phyloP scores from a whole-genome alignment of 2,888 invertebrate genomes.

The Frankliniella fusca region DNA sequence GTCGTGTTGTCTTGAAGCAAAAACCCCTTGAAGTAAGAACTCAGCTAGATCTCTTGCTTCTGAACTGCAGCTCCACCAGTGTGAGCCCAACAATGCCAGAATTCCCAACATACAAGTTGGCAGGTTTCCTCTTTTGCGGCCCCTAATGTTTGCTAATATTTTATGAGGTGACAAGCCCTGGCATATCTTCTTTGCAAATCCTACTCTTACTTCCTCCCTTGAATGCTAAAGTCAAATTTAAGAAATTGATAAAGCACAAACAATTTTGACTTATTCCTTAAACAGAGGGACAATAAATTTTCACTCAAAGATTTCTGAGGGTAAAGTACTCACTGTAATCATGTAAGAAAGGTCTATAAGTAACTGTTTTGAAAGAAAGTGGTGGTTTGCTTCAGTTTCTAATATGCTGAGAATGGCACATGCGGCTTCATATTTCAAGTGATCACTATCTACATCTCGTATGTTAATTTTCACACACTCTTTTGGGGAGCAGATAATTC shows the following conservation, averaged over 20 bases:
- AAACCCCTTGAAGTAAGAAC: not conserved
- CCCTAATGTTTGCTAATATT: not conserved
- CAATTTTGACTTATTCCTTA: not conserved
- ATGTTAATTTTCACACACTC: not conserved
- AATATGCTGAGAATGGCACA: not conserved
- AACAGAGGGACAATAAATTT: not conserved
- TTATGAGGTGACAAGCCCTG: not conserved
- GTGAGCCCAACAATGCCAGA: not conserved
- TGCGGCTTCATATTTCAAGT: not conserved
- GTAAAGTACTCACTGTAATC: not conserved
- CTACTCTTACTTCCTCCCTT: not conserved
- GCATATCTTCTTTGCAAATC: not conserved
- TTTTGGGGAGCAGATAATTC: not conserved
- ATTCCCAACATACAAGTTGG: not conserved
- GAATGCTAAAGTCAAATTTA: not conserved
- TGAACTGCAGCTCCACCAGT: not conserved
- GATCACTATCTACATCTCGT: not conserved
- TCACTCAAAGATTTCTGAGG: not conserved
- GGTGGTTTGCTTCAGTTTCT: not conserved
- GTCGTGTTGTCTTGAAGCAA: not conserved
- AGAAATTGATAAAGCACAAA: not conserved
- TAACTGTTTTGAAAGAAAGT: not conserved
- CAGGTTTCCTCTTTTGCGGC: not conserved
- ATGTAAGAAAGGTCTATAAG: not conserved
- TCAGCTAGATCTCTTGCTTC: not conserved